Percentiles rank a stretch among this genome's conserved stretches.
Evolutionary conservation across 2,888 invertebrate genomes (phyloP).

Genomic region (Toxonevra muliebris): DNA sequence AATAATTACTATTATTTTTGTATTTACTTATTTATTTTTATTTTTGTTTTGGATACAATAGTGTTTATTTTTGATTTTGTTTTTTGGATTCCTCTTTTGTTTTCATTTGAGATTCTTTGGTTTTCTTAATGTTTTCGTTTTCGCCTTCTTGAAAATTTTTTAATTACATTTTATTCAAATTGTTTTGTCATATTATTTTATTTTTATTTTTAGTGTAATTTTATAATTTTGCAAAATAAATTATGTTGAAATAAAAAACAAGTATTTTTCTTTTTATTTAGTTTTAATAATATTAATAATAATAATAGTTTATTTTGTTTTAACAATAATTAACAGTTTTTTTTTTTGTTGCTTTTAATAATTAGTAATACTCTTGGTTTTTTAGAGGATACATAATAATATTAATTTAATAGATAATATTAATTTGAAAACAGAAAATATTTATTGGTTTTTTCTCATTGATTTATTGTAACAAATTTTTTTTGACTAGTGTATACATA

Average conservation of each 20-base stretch:
- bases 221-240: too few relatives aligned
- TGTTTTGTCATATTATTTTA: too few relatives aligned
- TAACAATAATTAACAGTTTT: too few relatives aligned
- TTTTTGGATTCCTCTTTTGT: neutral
- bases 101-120: slow-evolving; percentile 1
- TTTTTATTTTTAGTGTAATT: too few relatives aligned
- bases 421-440: neutral
- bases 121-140: neutral
- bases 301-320: too few relatives aligned
- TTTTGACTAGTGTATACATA: slow-evolving; percentile 7
- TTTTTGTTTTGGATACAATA: neutral
- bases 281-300: too few relatives aligned
- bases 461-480: slow-evolving; percentile 2
- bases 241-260: too few relatives aligned
- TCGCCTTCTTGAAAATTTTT: neutral
- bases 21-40: too few relatives aligned
- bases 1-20: too few relatives aligned
- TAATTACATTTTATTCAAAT: neutral
- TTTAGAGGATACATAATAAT: neutral
- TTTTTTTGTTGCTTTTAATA: neutral
- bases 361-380: slow-evolving; percentile 5
- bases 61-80: neutral
- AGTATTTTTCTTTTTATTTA: too few relatives aligned
- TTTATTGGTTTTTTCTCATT: neutral
- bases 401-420: neutral